Base-by-base conservation (phyloP, 2,113 vertebrate genomes). In the Macquaria ambigua region DNA sequence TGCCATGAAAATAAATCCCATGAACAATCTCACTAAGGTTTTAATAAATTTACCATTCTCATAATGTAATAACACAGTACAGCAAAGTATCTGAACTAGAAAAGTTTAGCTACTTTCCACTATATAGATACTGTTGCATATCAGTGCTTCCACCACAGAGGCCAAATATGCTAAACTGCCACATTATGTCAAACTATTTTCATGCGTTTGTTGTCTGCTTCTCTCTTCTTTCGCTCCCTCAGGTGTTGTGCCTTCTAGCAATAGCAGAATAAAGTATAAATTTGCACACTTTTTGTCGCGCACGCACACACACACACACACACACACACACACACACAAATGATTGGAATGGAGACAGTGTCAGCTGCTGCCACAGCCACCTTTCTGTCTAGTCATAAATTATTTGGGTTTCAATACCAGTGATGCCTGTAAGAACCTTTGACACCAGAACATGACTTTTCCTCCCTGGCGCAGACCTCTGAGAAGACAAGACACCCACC, bases 371-470 rank as follows among this genome's bases (percentile, higher is more conserved):
- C 79, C 63, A 77, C 56, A 55, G 48, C 70, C 64, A 79, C 50
- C 52, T 46, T 34, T 81, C 62, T 0, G 2, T 79, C 77, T 56
- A 66, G 58, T 80, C 79, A 71, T 86, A 61, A 87, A 88, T 81
- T 76, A 82, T 90, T 78, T 77, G 31, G 43, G 14, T 67, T 79
- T 61, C 85, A 79, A 68, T 85, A 58, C 55, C 55, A 67, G 41
- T 71, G 69, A 76, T 55, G 61, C 43, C 43, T 69, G 48, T 55
- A 21, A 77, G 25, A 86, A 76, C 72, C 68, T 84, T 73, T 82
- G 61, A 84, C 52, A 77, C 63, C 39, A 71, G 25, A 84, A 73
- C 62, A 77, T 69, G 62, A 77, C 55, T 80, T 75, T 50, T 68
- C n/a, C 68, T 69, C 16, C 48, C 41, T 20, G 28, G 37, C 25